phyloP scores from a whole-genome alignment of 2,113 vertebrate species.

The Anarhynchus alexandrinus region DNA sequence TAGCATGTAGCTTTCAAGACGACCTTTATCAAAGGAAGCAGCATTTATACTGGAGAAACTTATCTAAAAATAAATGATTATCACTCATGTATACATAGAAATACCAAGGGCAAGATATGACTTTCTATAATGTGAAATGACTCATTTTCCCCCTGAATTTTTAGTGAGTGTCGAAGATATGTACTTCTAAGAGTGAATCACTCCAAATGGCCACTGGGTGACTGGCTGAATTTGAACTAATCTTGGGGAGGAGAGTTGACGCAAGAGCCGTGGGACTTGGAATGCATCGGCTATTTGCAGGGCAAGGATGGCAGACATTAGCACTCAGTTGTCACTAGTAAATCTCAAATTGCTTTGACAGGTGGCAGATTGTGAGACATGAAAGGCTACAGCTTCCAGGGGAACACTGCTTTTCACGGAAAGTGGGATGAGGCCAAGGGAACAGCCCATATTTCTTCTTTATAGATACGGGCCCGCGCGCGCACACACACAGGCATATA shows the following conservation, averaged over 20 bases:
- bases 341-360: slow-evolving; percentile 60
- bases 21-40: slow-evolving; percentile 31
- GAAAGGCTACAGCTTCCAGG: slow-evolving; percentile 37
- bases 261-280: slow-evolving; percentile 38
- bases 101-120: slow-evolving; percentile 64
- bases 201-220: slow-evolving; percentile 54
- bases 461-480: background rate
- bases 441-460: slow-evolving; percentile 1
- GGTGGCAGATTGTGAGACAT: slow-evolving; percentile 28
- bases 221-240: slow-evolving; percentile 45
- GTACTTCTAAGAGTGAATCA: slow-evolving; percentile 63
- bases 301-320: slow-evolving; percentile 46
- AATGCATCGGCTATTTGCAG: slow-evolving; percentile 48
- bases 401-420: background rate
- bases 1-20: slow-evolving; percentile 10
- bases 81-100: slow-evolving; percentile 51
- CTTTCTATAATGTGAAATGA: slow-evolving; percentile 65
- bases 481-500: background rate
- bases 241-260: slow-evolving; percentile 43
- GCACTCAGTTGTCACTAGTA: slow-evolving; percentile 60
- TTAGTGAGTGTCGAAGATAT: slow-evolving; percentile 15
- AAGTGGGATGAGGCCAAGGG: slow-evolving; percentile 21
- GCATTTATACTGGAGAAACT: slow-evolving; percentile 31
- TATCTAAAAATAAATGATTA: slow-evolving; percentile 61
- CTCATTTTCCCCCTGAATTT: slow-evolving; percentile 59